A percentile compares a stretch with the other conserved stretches of the same genome.
Evolutionary conservation across 2,888 invertebrate genomes (phyloP).

Genomic region (Chymomyza fuscimana): DNA sequence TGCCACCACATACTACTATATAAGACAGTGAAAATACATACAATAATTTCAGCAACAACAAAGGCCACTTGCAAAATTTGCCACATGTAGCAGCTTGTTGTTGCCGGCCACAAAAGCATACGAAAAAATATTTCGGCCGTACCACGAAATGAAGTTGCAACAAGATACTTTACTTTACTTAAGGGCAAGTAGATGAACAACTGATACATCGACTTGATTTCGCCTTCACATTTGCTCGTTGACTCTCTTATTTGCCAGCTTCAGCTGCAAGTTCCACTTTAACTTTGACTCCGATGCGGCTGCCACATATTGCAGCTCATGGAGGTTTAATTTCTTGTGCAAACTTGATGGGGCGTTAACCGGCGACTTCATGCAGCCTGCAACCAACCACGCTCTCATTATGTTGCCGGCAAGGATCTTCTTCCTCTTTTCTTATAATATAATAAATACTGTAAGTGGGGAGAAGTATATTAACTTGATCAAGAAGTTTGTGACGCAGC

Average conservation of each 20-base stretch:
- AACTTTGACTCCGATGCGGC: neutral
- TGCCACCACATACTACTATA: neutral
- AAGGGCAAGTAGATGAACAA: constrained; percentile 75
- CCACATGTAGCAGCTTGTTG: constrained; percentile 62
- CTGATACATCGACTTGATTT: constrained; percentile 60
- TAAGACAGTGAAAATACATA: neutral
- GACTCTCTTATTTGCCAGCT: constrained; percentile 43
- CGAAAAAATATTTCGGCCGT: constrained; percentile 68
- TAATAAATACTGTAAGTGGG: neutral
- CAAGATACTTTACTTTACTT: constrained; percentile 76
- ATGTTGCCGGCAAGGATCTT: constrained; percentile 26
- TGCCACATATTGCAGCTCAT: constrained; percentile 17
- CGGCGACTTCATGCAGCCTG: constrained; percentile 2
- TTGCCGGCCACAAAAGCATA: constrained; percentile 48
- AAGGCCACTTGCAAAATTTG: constrained; percentile 57
- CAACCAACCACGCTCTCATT: constrained; percentile 55
- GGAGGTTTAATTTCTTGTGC: constrained; percentile 69
- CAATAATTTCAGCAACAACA: constrained; percentile 11
- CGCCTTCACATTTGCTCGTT: neutral
- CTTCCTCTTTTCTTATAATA: neutral
- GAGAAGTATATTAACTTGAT: neutral
- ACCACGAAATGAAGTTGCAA: constrained; percentile 72
- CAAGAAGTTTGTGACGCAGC: constrained; percentile 31
- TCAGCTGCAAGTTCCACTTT: constrained; percentile 1
- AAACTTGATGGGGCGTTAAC: constrained; percentile 45